Conservation (phyloP, 2,888 invertebrate species). For the Amphiduros pacificus region DNA sequence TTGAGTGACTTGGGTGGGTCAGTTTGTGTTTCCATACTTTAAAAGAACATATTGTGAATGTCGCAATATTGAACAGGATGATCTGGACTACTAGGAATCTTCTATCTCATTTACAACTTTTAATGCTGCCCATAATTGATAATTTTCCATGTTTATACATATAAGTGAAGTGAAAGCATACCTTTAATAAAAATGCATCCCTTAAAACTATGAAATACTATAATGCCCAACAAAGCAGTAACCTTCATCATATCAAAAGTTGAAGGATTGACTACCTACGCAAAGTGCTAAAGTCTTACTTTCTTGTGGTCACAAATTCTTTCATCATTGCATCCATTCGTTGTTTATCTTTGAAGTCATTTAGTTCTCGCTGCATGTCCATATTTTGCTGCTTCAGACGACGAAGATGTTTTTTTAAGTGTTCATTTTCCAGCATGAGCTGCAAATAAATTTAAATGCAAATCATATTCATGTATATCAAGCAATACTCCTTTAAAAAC, state of each 20-base stretch:
- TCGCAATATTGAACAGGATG: too few species aligned
- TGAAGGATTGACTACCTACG: background rate
- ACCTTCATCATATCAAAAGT: background rate
- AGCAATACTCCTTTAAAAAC: background rate
- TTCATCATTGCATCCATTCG: conserved; percentile 35
- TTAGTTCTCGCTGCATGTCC: conserved; percentile 33
- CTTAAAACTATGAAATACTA: background rate
- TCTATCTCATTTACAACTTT: too few species aligned
- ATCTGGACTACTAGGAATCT: too few species aligned
- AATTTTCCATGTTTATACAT: too few species aligned
- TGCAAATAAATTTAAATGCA: conserved; percentile 19
- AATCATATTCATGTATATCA: background rate
- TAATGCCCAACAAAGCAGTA: background rate
- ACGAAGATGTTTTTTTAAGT: conserved; percentile 35
- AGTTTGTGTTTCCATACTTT: conserved; percentile 10
- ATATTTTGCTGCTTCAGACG: conserved; percentile 37
- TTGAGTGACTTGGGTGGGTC: background rate
- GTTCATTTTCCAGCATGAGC: conserved; percentile 42
- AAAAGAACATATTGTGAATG: background rate
- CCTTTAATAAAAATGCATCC: too few species aligned
- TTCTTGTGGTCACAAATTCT: conserved; percentile 39
- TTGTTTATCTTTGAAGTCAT: conserved; percentile 32
- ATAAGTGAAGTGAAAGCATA: too few species aligned
- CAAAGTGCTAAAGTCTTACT: conserved; percentile 29
- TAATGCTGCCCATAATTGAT: too few species aligned